Conservation (phyloP, 2,113 vertebrate species). For the Romanogobio albipinnatus region DNA sequence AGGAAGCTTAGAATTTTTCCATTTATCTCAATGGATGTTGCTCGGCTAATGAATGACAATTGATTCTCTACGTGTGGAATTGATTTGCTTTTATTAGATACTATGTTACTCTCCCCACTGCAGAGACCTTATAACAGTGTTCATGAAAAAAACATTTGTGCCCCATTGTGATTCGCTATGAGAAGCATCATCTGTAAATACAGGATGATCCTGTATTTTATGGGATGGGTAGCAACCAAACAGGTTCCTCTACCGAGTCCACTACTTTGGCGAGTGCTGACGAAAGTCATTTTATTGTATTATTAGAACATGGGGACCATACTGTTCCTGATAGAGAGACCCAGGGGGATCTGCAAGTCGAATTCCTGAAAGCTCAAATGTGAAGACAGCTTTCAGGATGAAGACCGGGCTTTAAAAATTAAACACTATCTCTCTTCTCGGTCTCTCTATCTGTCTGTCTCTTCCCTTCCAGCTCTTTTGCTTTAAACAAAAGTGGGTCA, state of each 20-base stretch:
- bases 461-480: slow-evolving; percentile 11
- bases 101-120: background rate
- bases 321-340: background rate
- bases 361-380: background rate
- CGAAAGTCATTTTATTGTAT: background rate
- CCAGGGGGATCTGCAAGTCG: background rate
- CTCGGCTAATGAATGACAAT: background rate
- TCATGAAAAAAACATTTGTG: background rate
- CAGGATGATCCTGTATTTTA: background rate
- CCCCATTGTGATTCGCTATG: background rate
- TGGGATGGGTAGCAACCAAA: background rate
- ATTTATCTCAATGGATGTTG: no score
- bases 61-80: background rate
- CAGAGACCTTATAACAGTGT: background rate
- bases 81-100: background rate
- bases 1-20: background rate
- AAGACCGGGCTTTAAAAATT: slow-evolving; percentile 48
- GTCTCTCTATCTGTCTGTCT: slow-evolving; percentile 30
- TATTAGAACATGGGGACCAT: no score
- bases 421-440: slow-evolving; percentile 38
- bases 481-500: slow-evolving; percentile 68
- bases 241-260: no score
- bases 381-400: background rate
- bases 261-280: no score
- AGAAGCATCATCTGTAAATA: background rate